phyloP scores from a whole-genome alignment of 1,140 invertebrate species.

The Zaprionus lachaisei region DNA sequence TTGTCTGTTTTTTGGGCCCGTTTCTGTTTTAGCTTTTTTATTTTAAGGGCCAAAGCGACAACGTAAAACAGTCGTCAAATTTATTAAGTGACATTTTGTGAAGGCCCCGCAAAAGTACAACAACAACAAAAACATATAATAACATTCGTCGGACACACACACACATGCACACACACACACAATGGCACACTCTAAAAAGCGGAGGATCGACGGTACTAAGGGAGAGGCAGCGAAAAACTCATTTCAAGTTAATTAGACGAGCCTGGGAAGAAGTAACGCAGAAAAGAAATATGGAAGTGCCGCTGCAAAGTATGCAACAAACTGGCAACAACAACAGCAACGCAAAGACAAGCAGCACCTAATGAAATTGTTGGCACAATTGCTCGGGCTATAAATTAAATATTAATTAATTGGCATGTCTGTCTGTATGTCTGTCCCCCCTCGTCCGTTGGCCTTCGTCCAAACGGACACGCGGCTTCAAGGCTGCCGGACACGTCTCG shows the following conservation, averaged over 20 bases:
- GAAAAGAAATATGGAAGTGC: constrained; percentile 13
- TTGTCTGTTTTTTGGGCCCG: constrained; percentile 20
- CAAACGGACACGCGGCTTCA: not conserved
- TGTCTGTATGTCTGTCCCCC: not conserved
- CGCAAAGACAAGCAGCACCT: not conserved
- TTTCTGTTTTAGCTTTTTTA: constrained; percentile 38
- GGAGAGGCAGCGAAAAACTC: constrained; percentile 33
- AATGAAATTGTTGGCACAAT: constrained; percentile 51
- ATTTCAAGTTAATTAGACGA: constrained; percentile 71
- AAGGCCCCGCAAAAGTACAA: constrained; percentile 29
- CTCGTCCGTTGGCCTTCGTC: not conserved
- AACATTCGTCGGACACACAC: constrained; percentile 61
- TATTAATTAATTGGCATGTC: constrained; percentile 72
- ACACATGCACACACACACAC: not conserved
- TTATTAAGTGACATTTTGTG: constrained; percentile 81
- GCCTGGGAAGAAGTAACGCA: not conserved
- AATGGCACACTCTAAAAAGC: not conserved
- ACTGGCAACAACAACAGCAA: constrained; percentile 1
- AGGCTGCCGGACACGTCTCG: constrained; percentile 1
- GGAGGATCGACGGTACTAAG: not conserved
- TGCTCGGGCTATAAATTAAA: constrained; percentile 68
- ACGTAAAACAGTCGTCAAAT: constrained; percentile 83
- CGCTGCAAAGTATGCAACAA: constrained; percentile 18
- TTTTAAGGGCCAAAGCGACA: constrained; percentile 74
- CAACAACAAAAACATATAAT: constrained; percentile 55